Percentiles rank a stretch among this genome's conserved stretches.
These are phyloP conservation scores for Furcifer pardalis DNA, from an alignment of 2,797 vertebrate species.

Conservation along the genomic window DNA sequence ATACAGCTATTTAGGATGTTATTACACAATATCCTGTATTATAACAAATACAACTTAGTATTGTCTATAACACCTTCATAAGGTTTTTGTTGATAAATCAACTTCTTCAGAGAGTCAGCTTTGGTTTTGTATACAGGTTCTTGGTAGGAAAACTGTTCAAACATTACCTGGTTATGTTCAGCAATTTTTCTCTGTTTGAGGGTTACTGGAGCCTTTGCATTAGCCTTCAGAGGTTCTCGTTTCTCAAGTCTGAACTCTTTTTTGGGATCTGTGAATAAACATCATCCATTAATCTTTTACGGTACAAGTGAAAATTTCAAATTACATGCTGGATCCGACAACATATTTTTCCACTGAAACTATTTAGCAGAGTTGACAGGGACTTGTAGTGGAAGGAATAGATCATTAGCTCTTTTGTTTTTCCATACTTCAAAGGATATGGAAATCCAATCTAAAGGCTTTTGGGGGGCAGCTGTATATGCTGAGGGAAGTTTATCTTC, in stretches of 20 bases:
- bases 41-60: not conserved
- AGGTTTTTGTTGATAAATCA: not conserved
- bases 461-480: no score
- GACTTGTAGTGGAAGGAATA: not conserved
- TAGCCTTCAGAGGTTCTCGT: slow-evolving; percentile 83
- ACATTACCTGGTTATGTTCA: slow-evolving; percentile 84
- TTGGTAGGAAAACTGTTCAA: slow-evolving; percentile 2
- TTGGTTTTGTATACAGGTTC: not conserved
- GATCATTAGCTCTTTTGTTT: not conserved
- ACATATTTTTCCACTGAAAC: not conserved
- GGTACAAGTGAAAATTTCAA: not conserved
- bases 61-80: not conserved
- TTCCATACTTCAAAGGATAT: no score
- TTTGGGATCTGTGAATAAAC: slow-evolving; percentile 75
- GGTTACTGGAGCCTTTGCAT: slow-evolving; percentile 81
- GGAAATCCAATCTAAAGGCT: no score
- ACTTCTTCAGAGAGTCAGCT: not conserved
- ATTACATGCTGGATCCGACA: no score
- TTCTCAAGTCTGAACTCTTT: slow-evolving; percentile 86
- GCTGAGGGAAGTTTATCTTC: no score
- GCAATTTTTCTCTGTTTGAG: slow-evolving; percentile 81
- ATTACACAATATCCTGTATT: not conserved
- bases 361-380: not conserved
- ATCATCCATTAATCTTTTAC: slow-evolving; percentile 51
- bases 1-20: not conserved